These are phyloP conservation scores for Eudyptes chrysolophus DNA, from an alignment of 2,113 vertebrate species.

Conservation along the genomic window DNA sequence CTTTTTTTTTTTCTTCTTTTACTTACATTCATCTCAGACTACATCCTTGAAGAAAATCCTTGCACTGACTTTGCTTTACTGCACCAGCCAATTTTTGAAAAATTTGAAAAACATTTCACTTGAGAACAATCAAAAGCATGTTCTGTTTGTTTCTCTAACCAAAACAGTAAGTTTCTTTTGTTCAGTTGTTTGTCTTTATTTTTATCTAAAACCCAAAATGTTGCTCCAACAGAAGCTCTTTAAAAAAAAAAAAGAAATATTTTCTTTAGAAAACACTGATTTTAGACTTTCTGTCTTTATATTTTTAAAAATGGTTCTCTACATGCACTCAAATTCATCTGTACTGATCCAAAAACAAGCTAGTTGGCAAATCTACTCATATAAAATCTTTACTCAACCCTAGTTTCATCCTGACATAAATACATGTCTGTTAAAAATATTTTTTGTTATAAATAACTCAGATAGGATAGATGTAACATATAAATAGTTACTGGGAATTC, in stretches of 20 bases:
- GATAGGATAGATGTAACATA: not conserved
- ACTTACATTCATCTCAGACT: not conserved
- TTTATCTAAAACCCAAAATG: not conserved
- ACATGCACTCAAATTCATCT: not conserved
- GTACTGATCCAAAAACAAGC: not conserved
- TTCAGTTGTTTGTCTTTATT: not conserved
- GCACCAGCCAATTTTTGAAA: not conserved
- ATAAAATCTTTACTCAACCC: not conserved
- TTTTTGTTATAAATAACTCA: not conserved
- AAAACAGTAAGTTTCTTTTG: not conserved
- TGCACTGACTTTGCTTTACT: not conserved
- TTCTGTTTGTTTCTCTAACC: not conserved
- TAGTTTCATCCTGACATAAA: not conserved
- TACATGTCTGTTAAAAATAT: not conserved
- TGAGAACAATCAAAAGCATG: not conserved
- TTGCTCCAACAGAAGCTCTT: not conserved
- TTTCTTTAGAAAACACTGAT: not conserved
- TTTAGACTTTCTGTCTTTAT: not conserved
- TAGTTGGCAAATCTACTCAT: not conserved
- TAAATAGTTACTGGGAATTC: not conserved
- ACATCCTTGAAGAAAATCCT: not conserved
- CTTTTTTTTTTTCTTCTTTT: too few relatives aligned
- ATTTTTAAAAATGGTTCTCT: not conserved
- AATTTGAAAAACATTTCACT: not conserved
- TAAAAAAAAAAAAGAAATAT: not conserved